Evolutionary conservation across 2,888 invertebrate genomes (phyloP).

Genomic region (Rotaria macrura): DNA sequence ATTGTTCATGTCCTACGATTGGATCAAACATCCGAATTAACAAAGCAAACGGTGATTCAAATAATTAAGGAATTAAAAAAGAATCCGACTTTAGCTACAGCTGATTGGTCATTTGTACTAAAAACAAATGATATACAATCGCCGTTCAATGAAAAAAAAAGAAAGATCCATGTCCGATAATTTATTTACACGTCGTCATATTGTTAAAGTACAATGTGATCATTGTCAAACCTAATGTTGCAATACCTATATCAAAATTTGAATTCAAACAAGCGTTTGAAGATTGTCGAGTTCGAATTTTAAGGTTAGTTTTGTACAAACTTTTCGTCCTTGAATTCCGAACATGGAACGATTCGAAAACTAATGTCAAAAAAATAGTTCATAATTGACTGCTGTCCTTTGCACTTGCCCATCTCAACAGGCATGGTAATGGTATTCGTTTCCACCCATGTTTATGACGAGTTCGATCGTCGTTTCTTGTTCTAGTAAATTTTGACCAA

Average conservation of each 20-base stretch:
- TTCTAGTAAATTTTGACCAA: too few species aligned
- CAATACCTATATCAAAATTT: neutral
- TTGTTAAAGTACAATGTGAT: neutral
- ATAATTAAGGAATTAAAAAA: neutral
- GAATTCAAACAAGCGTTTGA: slow-evolving; percentile 1
- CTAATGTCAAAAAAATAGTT: too few species aligned
- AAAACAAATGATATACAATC: neutral
- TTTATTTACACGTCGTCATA: neutral
- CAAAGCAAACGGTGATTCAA: neutral
- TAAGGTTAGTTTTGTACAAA: neutral
- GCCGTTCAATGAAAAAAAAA: neutral
- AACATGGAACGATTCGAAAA: too few species aligned
- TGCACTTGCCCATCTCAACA: too few species aligned
- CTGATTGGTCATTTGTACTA: neutral
- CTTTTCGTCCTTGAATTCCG: too few species aligned
- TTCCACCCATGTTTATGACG: too few species aligned
- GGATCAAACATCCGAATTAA: neutral
- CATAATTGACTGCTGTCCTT: too few species aligned
- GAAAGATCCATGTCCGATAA: neutral
- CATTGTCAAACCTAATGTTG: neutral
- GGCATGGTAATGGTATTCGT: too few species aligned
- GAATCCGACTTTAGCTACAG: neutral
- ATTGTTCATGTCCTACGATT: neutral
- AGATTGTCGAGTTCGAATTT: neutral
- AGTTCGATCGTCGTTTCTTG: too few species aligned